A percentile compares a stretch with the other conserved stretches of the same genome.
These are phyloP conservation scores for Bombus pyrosoma DNA, from an alignment of 1,140 invertebrate species.

Conservation along the genomic window DNA sequence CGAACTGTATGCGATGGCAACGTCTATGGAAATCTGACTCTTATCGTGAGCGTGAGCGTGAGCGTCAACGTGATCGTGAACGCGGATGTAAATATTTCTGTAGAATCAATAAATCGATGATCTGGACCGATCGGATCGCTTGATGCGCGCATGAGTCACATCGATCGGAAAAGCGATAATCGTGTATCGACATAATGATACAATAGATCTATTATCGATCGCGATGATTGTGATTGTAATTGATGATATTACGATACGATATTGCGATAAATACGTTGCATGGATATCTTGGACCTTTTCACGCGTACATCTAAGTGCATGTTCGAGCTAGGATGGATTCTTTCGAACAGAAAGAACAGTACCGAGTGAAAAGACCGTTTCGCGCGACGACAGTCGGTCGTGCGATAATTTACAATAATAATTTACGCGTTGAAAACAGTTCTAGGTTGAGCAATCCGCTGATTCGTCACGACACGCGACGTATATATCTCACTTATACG, in stretches of 20 bases:
- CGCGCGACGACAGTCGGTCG: not conserved
- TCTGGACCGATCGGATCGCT: not conserved
- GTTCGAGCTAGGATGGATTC: not conserved
- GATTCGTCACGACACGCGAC: slow-evolving; percentile 1
- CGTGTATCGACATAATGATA: not conserved
- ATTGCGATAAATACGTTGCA: not conserved
- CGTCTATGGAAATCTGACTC: not conserved
- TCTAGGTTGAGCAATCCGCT: not conserved
- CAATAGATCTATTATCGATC: slow-evolving; percentile 33
- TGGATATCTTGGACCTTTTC: not conserved
- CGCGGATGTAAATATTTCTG: not conserved
- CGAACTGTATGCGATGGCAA: slow-evolving; percentile 28
- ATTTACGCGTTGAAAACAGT: not conserved
- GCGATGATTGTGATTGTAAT: not conserved
- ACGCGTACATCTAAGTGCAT: not conserved
- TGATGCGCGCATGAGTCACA: no score
- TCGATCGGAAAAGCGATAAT: no score
- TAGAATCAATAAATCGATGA: not conserved
- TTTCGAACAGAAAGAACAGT: not conserved
- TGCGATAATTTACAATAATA: not conserved
- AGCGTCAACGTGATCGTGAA: not conserved
- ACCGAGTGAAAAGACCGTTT: not conserved
- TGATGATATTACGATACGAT: not conserved
- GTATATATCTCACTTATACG: not conserved
- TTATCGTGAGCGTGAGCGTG: not conserved